These are phyloP conservation scores for Spinus olivaceus DNA, from an alignment of 2,797 vertebrate species.

Conservation along the genomic window DNA sequence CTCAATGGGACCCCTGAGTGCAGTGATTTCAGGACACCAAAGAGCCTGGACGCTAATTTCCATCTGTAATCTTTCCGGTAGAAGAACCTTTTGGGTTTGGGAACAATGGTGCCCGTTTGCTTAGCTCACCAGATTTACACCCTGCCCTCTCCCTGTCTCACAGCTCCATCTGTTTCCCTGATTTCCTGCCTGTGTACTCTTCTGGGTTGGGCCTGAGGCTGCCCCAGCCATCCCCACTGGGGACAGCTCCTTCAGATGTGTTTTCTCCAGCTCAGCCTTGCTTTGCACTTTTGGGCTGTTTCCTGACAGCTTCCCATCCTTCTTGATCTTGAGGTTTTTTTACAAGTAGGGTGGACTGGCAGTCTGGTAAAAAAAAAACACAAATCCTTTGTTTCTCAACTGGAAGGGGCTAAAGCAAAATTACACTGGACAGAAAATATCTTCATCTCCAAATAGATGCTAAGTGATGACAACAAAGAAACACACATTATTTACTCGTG, in stretches of 20 bases:
- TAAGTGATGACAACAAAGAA: neutral
- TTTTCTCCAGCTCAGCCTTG: neutral
- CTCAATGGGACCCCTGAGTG: neutral
- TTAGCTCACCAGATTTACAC: neutral
- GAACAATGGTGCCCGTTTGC: neutral
- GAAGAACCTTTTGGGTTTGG: neutral
- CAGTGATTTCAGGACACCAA: neutral
- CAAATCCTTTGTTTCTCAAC: accelerated
- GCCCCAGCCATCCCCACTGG: neutral
- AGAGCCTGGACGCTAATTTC: neutral
- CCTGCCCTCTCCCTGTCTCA: neutral
- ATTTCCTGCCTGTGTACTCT: conserved; percentile 1
- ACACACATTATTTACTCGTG: neutral
- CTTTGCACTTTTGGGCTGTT: neutral
- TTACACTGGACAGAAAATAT: neutral
- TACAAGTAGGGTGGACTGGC: neutral
- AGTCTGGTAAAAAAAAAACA: neutral
- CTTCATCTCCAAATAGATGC: neutral
- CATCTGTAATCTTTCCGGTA: neutral
- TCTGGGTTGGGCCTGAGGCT: neutral
- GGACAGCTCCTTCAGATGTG: neutral
- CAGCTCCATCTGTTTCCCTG: conserved; percentile 42
- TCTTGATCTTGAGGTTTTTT: neutral
- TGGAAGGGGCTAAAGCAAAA: neutral
- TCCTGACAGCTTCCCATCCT: conserved; percentile 15